Evolutionary conservation across 2,888 invertebrate genomes (phyloP), one percentile per base, ranked within the genome.

Genomic region (Rhorus exstirpatorius): DNA sequence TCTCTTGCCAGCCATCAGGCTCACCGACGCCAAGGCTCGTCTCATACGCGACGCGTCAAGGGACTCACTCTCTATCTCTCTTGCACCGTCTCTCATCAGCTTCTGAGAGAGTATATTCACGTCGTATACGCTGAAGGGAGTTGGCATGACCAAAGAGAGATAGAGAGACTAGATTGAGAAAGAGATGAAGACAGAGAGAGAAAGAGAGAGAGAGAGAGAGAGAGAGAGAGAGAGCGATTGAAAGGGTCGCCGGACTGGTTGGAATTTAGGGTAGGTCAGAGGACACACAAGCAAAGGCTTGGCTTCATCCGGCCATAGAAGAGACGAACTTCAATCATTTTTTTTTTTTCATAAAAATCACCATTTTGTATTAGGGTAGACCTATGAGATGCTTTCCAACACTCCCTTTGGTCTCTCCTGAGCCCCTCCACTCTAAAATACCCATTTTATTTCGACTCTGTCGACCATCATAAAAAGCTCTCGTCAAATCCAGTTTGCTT

Each of bases 201-300:
- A 68, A 38, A 53, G 65, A 46, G 58, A 60, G 51, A 24, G 35
- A 8, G 8, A 24, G 61, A 53, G 17, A n/a, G 38, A 24, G 58
- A 19, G 61, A 63, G 24, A 49, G 38, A 65, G 41, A 70, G 67
- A 44, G 31, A 71, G 19, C 17, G 72, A 76, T 21, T 19, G 49
- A 80, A 78, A 65, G 71, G 75, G 65, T 75, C 82, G 67, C 72
- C 81, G 63, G 84, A 76, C 71, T 85, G 87, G 72, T 26, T 86
- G 87, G 88, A 90, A 89, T 90, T 90, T 90, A 87, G 90, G 90
- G 87, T 89, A 90, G 90, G 90, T 90, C 89, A 84, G 84, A 70
- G 75, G 79, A 82, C 72, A 65, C 49, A 55, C 44, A 58, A 35
- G 53, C 14, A 35, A 68, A 68, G 67, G 72, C 60, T 51, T 38